phyloP scores from a whole-genome alignment of 2,797 vertebrate genomes.

The Sandelia bainsii region DNA sequence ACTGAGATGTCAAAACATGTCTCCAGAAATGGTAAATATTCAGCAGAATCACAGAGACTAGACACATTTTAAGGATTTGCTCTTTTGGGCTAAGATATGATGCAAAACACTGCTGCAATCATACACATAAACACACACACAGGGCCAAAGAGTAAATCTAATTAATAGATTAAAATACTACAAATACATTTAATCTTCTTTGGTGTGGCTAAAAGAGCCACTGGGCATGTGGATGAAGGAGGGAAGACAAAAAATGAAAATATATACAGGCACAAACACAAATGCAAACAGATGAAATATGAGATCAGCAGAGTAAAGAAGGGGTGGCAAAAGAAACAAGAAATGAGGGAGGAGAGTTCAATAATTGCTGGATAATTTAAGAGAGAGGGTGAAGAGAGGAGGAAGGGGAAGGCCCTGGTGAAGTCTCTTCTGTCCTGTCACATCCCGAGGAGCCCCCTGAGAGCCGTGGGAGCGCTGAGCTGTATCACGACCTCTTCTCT shows the following conservation, averaged over 20 bases:
- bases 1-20: slow-evolving; percentile 70
- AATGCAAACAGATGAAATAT: slow-evolving; percentile 26
- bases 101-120: slow-evolving; percentile 1
- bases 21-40: slow-evolving; percentile 51
- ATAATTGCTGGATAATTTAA: slow-evolving; percentile 51
- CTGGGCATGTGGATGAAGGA: slow-evolving; percentile 9
- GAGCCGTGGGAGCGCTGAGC: slow-evolving; percentile 71
- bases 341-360: slow-evolving; percentile 39
- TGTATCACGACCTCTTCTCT: slow-evolving; percentile 79
- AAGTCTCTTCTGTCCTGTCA: slow-evolving; percentile 75
- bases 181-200: slow-evolving; percentile 9
- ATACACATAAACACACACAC: background rate
- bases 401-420: slow-evolving; percentile 48
- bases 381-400: slow-evolving; percentile 29
- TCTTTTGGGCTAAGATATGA: background rate
- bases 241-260: background rate
- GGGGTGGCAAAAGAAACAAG: slow-evolving; percentile 17
- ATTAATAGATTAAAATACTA: slow-evolving; percentile 12
- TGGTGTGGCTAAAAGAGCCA: slow-evolving; percentile 12
- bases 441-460: slow-evolving; percentile 71
- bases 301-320: slow-evolving; percentile 18
- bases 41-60: slow-evolving; percentile 37
- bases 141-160: slow-evolving; percentile 1
- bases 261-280: background rate
- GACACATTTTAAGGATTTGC: slow-evolving; percentile 5